These are phyloP conservation scores for Ctenoplectra terminalis DNA, from an alignment of 1,140 invertebrate genomes.

Conservation along the genomic window DNA sequence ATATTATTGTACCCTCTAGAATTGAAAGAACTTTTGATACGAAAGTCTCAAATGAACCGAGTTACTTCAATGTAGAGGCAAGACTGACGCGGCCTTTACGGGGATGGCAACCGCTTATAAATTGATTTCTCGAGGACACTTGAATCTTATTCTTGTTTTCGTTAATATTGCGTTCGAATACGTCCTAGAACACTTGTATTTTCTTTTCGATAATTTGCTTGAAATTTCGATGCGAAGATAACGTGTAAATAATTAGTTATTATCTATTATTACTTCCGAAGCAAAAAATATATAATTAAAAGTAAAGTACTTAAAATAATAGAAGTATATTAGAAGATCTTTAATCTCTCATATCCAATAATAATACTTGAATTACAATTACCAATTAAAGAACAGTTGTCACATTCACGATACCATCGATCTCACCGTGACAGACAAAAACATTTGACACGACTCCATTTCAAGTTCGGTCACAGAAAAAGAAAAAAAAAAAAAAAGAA, in stretches of 20 bases:
- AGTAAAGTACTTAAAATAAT: too few species aligned
- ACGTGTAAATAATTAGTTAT: too few species aligned
- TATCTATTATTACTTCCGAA: too few species aligned
- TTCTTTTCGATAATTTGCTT: slow-evolving; percentile 4
- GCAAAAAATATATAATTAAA: too few species aligned
- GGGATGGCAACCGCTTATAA: slow-evolving; percentile 31
- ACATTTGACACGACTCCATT: neutral
- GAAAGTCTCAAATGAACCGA: slow-evolving; percentile 44
- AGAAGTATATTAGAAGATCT: too few species aligned
- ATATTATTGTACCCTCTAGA: slow-evolving; percentile 62
- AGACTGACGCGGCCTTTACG: neutral
- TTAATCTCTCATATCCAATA: too few species aligned
- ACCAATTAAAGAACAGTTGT: neutral
- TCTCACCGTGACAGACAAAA: neutral
- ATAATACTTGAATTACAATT: neutral
- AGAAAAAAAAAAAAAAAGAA: neutral
- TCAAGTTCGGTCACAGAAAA: neutral
- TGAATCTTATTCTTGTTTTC: neutral
- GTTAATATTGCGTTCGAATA: neutral
- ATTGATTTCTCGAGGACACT: slow-evolving; percentile 49
- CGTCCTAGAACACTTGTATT: too few species aligned
- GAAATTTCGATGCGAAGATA: too few species aligned
- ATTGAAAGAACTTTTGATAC: slow-evolving; percentile 55
- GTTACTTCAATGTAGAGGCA: slow-evolving; percentile 40
- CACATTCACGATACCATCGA: neutral